A percentile compares a stretch with the other conserved stretches of the same genome.
Evolutionary conservation across 2,113 vertebrate genomes (phyloP).

Genomic region (Rhinolophus sinicus): DNA sequence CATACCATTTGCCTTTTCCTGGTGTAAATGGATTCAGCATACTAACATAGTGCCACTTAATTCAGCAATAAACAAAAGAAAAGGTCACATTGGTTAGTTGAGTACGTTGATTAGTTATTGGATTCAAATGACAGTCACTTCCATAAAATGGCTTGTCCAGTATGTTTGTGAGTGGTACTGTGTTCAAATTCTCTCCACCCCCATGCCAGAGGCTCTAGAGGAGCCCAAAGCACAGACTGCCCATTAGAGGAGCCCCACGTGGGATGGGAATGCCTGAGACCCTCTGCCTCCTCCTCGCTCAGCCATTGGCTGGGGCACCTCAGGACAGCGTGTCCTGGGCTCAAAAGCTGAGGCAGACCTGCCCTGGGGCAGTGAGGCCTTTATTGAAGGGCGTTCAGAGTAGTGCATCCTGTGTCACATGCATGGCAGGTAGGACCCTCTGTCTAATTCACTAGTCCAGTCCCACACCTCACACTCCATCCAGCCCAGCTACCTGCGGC

Average conservation of each 20-base stretch:
- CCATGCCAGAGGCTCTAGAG: neutral
- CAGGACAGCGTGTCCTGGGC: neutral
- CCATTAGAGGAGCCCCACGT: accelerated
- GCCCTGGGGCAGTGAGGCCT: accelerated
- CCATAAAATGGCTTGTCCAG: neutral
- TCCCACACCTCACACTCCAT: accelerated
- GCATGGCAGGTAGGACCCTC: accelerated
- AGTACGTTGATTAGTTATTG: neutral
- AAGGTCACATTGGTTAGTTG: neutral
- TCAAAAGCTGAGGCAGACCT: neutral
- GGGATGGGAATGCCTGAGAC: neutral
- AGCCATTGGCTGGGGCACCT: neutral
- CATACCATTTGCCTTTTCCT: neutral
- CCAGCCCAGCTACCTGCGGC: neutral
- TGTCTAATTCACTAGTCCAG: neutral
- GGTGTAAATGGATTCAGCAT: neutral
- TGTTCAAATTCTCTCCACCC: accelerated
- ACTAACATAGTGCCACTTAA: neutral
- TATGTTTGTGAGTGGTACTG: neutral
- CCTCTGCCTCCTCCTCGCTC: neutral
- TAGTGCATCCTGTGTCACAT: accelerated
- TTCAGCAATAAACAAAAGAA: neutral
- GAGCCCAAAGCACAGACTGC: no score
- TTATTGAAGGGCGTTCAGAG: neutral
- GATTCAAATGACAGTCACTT: neutral